Conservation (phyloP, 1,140 invertebrate species). For the Mylabris phalerata region DNA sequence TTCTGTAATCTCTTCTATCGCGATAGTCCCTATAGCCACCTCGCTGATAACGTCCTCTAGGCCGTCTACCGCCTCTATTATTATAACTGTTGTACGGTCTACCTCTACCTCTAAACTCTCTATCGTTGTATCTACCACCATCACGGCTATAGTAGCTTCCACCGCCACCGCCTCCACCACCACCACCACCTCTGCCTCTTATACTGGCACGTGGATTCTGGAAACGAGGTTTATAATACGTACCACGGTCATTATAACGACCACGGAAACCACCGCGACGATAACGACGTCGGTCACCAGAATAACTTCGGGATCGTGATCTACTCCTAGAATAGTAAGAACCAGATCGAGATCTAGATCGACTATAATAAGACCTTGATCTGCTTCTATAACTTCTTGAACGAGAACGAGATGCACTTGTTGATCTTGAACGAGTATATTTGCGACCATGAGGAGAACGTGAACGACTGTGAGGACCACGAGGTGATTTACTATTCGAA, state of each 20-base stretch:
- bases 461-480: slow-evolving; percentile 33
- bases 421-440: slow-evolving; percentile 33
- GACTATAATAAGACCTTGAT: slow-evolving; percentile 42
- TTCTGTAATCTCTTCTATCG: slow-evolving; percentile 48
- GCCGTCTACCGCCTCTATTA: slow-evolving; percentile 32
- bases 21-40: slow-evolving; percentile 57
- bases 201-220: slow-evolving; percentile 48
- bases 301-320: slow-evolving; percentile 56
- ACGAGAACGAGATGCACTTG: slow-evolving; percentile 36
- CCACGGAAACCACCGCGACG: slow-evolving; percentile 49
- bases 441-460: slow-evolving; percentile 25
- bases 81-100: slow-evolving; percentile 38
- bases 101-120: slow-evolving; percentile 38
- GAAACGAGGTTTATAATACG: slow-evolving; percentile 69
- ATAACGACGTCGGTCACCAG: slow-evolving; percentile 49
- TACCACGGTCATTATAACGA: slow-evolving; percentile 60
- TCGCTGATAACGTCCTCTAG: slow-evolving; percentile 33
- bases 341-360: slow-evolving; percentile 45
- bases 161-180: slow-evolving; percentile 47
- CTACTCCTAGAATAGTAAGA: slow-evolving; percentile 54
- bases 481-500: slow-evolving; percentile 32
- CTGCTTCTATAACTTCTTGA: slow-evolving; percentile 39
- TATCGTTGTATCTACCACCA: slow-evolving; percentile 49
- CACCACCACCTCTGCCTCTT: slow-evolving; percentile 44
- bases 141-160: slow-evolving; percentile 49